Conservation (phyloP, 1,140 invertebrate genomes). For the Psix sp. region DNA sequence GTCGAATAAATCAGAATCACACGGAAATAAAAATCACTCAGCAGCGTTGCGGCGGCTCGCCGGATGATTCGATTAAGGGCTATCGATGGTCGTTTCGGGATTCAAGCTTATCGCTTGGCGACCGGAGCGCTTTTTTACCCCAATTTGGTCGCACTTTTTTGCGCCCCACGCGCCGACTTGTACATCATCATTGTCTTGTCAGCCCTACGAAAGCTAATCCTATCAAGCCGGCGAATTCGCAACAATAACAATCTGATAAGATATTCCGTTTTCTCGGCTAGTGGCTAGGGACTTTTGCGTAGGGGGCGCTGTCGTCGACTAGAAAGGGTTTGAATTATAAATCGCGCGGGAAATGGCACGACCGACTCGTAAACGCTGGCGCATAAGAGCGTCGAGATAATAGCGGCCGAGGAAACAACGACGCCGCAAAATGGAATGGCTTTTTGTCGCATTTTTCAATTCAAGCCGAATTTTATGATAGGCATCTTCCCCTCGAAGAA, state of each 20-base stretch:
- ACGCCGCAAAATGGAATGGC: conserved; percentile 38
- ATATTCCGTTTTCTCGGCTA: conserved; percentile 21
- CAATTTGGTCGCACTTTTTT: conserved; percentile 37
- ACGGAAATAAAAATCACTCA: conserved; percentile 77
- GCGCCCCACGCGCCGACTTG: conserved; percentile 9
- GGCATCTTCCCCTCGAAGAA: conserved; percentile 69
- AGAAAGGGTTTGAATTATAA: conserved; percentile 76
- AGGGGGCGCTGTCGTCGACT: conserved; percentile 48
- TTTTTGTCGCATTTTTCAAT: conserved; percentile 72
- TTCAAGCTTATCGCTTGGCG: conserved; percentile 74
- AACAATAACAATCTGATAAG: conserved; percentile 34
- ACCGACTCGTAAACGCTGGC: conserved; percentile 47
- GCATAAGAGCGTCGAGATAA: conserved; percentile 49
- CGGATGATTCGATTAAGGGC: conserved; percentile 74
- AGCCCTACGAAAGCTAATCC: conserved; percentile 3
- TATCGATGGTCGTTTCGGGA: conserved; percentile 74
- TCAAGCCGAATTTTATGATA: conserved; percentile 73
- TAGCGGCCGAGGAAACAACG: conserved; percentile 37
- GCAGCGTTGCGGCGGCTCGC: conserved; percentile 66
- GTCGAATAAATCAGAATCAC: conserved; percentile 75
- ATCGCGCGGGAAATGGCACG: conserved; percentile 64
- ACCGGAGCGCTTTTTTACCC: conserved; percentile 63
- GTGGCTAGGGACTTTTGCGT: neutral
- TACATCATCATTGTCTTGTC: conserved; percentile 18
- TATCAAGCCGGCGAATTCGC: conserved; percentile 27